Conservation (phyloP, 2,888 invertebrate species). For the Calliopum simillimum region DNA sequence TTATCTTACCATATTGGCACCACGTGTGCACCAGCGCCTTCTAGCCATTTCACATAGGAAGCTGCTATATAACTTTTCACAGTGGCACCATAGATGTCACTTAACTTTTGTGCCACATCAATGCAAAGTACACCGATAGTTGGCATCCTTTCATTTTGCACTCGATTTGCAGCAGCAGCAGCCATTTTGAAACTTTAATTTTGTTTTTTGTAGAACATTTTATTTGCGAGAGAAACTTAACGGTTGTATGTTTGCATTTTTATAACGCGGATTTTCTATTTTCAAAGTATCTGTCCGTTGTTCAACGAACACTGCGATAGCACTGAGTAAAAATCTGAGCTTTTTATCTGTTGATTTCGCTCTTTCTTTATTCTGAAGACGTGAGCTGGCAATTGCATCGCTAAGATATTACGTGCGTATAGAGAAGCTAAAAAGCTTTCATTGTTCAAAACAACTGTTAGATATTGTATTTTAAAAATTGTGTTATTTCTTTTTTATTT, state of each 20-base stretch:
- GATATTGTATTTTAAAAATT: too few species aligned
- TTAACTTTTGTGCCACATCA: slow-evolving; percentile 72
- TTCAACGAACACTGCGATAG: neutral
- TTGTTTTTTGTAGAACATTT: slow-evolving; percentile 23
- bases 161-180: slow-evolving; percentile 19
- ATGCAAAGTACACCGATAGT: slow-evolving; percentile 80
- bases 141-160: slow-evolving; percentile 59
- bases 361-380: neutral
- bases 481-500: too few species aligned
- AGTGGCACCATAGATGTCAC: slow-evolving; percentile 68
- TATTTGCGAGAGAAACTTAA: slow-evolving; percentile 29
- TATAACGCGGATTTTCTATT: neutral
- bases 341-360: slow-evolving; percentile 4
- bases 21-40: slow-evolving; percentile 84
- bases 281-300: neutral
- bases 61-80: slow-evolving; percentile 82
- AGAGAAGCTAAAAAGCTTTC: too few species aligned
- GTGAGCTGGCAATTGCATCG: too few species aligned
- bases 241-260: neutral
- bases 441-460: too few species aligned
- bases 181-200: neutral
- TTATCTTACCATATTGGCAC: slow-evolving; percentile 80
- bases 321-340: slow-evolving; percentile 12
- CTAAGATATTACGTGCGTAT: too few species aligned
- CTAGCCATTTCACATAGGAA: slow-evolving; percentile 87